Evolutionary conservation across 2,113 vertebrate genomes (phyloP).

Genomic region (Felis chaus): DNA sequence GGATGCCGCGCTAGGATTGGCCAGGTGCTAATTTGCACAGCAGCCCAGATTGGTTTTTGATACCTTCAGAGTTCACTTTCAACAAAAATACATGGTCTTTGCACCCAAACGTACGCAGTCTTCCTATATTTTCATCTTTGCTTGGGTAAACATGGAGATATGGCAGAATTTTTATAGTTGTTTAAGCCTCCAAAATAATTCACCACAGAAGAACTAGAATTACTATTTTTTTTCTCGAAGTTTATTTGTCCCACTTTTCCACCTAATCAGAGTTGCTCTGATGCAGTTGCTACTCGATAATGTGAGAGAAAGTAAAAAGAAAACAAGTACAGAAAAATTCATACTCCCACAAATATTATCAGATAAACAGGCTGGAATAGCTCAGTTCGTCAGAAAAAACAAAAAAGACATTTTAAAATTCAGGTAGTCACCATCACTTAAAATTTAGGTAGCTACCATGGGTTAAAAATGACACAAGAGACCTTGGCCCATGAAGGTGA

Average conservation of each 20-base stretch:
- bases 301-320: background rate
- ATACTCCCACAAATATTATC: background rate
- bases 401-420: background rate
- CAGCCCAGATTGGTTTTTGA: background rate
- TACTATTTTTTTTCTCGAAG: background rate
- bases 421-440: background rate
- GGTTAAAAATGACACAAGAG: background rate
- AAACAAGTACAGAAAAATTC: background rate
- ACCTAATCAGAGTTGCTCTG: background rate
- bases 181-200: constrained; percentile 1
- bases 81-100: background rate
- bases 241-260: background rate
- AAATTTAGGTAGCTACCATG: background rate
- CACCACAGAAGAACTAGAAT: constrained; percentile 13
- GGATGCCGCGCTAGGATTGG: background rate
- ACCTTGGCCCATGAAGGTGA: background rate
- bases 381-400: background rate
- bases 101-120: background rate
- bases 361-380: background rate
- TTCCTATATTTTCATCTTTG: background rate
- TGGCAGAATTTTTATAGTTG: background rate
- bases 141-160: background rate
- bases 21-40: background rate
- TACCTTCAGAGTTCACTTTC: background rate
- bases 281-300: background rate